Conservation (phyloP, 2,113 vertebrate species). For the Rynchops niger region DNA sequence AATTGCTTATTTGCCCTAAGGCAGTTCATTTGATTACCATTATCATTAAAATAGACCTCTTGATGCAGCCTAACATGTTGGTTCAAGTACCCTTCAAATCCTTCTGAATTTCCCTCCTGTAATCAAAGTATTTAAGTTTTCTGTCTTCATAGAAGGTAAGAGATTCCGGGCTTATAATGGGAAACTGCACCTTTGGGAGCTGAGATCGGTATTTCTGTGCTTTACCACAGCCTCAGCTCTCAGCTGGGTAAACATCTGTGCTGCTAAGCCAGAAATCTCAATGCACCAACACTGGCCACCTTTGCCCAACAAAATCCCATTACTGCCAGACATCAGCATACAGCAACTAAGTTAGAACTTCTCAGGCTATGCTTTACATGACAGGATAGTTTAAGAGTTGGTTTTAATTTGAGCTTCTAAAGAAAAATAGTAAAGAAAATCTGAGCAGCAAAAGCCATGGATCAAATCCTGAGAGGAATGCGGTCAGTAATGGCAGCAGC, state of each 20-base stretch:
- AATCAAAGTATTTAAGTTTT: neutral
- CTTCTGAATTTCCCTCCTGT: neutral
- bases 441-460: neutral
- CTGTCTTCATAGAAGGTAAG: neutral
- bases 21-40: slow-evolving; percentile 31
- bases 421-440: neutral
- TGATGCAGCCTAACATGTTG: slow-evolving; percentile 11
- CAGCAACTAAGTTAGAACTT: neutral
- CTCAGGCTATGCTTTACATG: neutral
- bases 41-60: slow-evolving; percentile 28
- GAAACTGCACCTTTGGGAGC: neutral
- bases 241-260: neutral
- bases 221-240: neutral
- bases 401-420: neutral
- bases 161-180: neutral
- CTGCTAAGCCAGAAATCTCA: neutral
- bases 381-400: neutral
- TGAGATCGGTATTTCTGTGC: neutral
- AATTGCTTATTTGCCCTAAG: slow-evolving; percentile 12
- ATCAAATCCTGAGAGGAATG: neutral
- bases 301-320: neutral
- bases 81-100: slow-evolving; percentile 35
- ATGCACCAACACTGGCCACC: neutral
- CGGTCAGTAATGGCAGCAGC: neutral
- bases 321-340: neutral